Evolutionary conservation across 2,888 invertebrate genomes (phyloP).

Genomic region (Copidosoma aretas): DNA sequence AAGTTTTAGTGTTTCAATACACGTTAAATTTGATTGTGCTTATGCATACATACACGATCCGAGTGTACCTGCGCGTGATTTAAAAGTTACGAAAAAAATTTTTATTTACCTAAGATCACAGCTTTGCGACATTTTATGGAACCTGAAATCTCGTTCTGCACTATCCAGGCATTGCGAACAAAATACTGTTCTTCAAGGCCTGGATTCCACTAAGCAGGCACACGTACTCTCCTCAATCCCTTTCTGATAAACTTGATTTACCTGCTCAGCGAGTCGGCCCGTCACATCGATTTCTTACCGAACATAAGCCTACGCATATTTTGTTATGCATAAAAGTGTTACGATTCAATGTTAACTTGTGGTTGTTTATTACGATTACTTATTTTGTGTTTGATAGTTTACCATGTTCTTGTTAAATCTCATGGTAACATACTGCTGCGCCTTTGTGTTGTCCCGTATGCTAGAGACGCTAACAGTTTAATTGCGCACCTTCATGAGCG

Average conservation of each 20-base stretch:
- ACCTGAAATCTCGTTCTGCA: no score
- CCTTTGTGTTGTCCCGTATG: conserved; percentile 57
- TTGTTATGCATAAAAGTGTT: not conserved
- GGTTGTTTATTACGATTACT: not conserved
- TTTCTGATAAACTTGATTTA: conserved; percentile 65
- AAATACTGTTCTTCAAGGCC: conserved; percentile 56
- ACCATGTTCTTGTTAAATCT: conserved; percentile 50
- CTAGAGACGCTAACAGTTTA: conserved; percentile 62
- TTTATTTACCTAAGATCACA: not conserved
- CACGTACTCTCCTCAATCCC: conserved; percentile 69
- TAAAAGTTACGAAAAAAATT: not conserved
- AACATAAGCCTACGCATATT: conserved; percentile 55
- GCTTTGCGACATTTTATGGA: no score
- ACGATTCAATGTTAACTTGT: not conserved
- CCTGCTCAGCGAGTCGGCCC: conserved; percentile 52
- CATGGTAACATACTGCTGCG: conserved; percentile 54
- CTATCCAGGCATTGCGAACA: conserved; percentile 61
- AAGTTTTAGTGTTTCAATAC: not conserved
- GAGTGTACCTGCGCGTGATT: not conserved
- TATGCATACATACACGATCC: not conserved
- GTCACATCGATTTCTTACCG: conserved; percentile 55
- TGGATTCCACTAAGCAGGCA: conserved; percentile 65
- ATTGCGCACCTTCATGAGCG: conserved; percentile 50
- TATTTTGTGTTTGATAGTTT: conserved; percentile 6
- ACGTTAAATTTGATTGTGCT: not conserved